Evolutionary conservation across 2,113 vertebrate species (phyloP).

Genomic region (Zapus hudsonius): DNA sequence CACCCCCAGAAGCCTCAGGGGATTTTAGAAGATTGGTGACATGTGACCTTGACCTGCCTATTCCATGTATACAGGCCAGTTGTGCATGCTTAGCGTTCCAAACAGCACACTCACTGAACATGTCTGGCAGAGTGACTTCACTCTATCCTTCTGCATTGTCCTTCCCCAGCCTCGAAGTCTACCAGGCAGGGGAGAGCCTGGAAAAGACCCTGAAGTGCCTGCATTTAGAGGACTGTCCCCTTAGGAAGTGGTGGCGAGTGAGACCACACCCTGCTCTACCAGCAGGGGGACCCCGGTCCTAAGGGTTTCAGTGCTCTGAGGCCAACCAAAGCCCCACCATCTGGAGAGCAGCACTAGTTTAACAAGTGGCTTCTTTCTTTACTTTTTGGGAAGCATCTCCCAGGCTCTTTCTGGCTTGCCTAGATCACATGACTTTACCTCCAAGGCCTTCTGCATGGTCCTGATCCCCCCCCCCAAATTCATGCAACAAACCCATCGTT

Average conservation of each 20-base stretch:
- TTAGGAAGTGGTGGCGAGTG: fast-evolving
- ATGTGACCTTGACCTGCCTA: too few species aligned
- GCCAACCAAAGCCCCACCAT: fast-evolving
- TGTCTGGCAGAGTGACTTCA: neutral
- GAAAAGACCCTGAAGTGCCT: fast-evolving
- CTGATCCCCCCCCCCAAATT: neutral
- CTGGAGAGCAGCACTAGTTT: neutral
- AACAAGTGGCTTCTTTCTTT: neutral
- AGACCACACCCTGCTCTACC: constrained; percentile 12
- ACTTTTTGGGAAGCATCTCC: neutral
- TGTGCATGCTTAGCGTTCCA: neutral
- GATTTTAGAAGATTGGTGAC: neutral
- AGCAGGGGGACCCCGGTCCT: constrained; percentile 68
- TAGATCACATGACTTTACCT: neutral
- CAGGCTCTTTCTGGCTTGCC: neutral
- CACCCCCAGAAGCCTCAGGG: neutral
- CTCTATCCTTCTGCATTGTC: neutral
- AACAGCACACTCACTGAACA: neutral
- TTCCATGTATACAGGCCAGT: neutral
- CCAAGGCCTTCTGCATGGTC: neutral
- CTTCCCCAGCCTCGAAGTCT: neutral
- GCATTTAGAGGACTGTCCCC: too few species aligned
- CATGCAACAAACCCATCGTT: neutral
- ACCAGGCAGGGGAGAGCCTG: neutral
- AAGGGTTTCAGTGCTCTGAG: neutral